These are phyloP conservation scores for Strigamia crassipes DNA, from an alignment of 2,888 invertebrate species.

Conservation along the genomic window DNA sequence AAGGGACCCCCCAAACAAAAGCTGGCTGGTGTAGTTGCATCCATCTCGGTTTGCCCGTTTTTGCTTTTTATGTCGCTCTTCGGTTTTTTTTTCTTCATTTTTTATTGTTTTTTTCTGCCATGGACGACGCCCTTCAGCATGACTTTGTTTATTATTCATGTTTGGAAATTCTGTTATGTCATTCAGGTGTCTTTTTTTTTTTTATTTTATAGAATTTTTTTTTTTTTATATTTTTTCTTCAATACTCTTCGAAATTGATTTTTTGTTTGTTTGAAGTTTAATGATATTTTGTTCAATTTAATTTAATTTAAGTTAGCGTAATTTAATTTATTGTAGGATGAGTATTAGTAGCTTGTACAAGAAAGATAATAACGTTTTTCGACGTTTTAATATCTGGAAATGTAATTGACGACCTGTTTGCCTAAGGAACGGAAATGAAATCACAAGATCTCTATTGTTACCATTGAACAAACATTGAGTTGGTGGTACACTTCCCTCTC, in stretches of 20 bases:
- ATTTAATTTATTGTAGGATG: neutral
- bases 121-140: conserved; percentile 2
- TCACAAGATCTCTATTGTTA: neutral
- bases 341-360: too few relatives aligned
- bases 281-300: neutral
- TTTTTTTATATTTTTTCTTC: neutral
- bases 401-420: neutral
- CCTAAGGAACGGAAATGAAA: neutral
- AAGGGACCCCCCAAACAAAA: conserved; percentile 29
- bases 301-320: neutral
- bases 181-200: neutral
- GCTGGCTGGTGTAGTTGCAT: neutral
- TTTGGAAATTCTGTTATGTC: conserved; percentile 16
- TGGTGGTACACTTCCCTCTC: too few relatives aligned
- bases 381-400: neutral
- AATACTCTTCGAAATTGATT: neutral
- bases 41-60: neutral
- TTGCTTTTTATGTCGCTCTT: neutral
- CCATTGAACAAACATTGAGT: neutral
- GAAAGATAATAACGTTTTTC: too few relatives aligned
- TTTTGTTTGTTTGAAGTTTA: neutral
- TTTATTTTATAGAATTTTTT: too few relatives aligned
- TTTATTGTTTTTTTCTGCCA: neutral
- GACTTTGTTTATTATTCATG: conserved; percentile 21
- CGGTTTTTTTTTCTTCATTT: too few relatives aligned